A percentile compares a stretch with the other conserved stretches of the same genome.
phyloP scores from a whole-genome alignment of 2,888 invertebrate genomes.

The Xylophagus ater region DNA sequence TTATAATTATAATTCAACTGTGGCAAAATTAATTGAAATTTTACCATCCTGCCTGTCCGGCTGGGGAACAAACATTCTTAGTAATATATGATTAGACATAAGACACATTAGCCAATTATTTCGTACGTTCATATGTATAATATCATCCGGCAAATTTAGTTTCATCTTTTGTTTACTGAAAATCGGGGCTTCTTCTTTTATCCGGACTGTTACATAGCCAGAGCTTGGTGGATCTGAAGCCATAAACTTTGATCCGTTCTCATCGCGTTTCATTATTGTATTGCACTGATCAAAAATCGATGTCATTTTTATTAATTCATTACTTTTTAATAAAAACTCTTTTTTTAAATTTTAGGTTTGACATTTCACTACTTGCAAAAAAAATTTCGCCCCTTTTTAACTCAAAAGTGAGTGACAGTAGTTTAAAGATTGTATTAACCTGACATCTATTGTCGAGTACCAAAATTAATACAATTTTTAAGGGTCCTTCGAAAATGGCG shows the following conservation, averaged over 20 bases:
- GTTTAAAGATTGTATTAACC: too few relatives aligned
- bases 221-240: slow-evolving; percentile 40
- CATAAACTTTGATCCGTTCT: slow-evolving; percentile 28
- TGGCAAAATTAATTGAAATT: not conserved
- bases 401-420: too few relatives aligned
- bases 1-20: not conserved
- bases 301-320: slow-evolving; percentile 55
- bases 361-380: too few relatives aligned
- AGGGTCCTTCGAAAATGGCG: too few relatives aligned
- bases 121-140: slow-evolving; percentile 69
- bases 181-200: slow-evolving; percentile 69
- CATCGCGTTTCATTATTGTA: slow-evolving; percentile 51
- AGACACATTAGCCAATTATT: slow-evolving; percentile 75
- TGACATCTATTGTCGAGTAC: too few relatives aligned
- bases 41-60: slow-evolving; percentile 69
- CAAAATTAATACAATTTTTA: too few relatives aligned
- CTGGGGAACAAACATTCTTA: slow-evolving; percentile 69
- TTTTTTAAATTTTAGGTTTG: not conserved
- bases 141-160: slow-evolving; percentile 64
- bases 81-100: slow-evolving; percentile 69
- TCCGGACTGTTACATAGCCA: slow-evolving; percentile 44
- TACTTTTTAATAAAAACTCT: not conserved
- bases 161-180: slow-evolving; percentile 77
- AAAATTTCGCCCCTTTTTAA: too few relatives aligned
- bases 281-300: slow-evolving; percentile 78